phyloP scores from a whole-genome alignment of 2,888 invertebrate genomes.

The Lamellibrachia columna region DNA sequence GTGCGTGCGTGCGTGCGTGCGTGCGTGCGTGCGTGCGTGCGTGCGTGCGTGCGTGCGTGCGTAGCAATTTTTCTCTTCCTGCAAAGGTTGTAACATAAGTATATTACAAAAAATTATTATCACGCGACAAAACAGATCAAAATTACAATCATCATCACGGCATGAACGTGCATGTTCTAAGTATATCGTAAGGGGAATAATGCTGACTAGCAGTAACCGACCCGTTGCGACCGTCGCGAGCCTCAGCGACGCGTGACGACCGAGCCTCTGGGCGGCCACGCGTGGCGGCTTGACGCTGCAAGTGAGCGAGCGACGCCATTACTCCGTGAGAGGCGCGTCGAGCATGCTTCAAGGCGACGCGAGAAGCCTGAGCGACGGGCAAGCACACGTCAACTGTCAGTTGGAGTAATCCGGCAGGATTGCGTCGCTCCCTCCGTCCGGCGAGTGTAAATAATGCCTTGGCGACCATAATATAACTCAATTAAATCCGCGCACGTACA shows the following conservation, averaged over 20 bases:
- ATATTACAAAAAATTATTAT: too few species aligned
- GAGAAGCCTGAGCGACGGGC: not conserved
- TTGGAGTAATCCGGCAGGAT: not conserved
- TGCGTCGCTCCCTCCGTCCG: not conserved
- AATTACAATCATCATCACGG: too few species aligned
- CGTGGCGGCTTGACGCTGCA: not conserved
- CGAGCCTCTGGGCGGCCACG: not conserved
- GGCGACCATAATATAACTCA: slow-evolving; percentile 10
- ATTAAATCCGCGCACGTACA: not conserved
- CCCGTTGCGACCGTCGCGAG: not conserved
- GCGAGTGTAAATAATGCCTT: slow-evolving; percentile 16
- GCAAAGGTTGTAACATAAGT: too few species aligned
- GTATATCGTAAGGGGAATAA: not conserved
- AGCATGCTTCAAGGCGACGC: slow-evolving; percentile 9
- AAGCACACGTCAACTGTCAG: not conserved
- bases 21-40: too few species aligned
- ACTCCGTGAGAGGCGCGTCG: not conserved
- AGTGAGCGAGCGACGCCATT: not conserved
- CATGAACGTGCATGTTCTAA: not conserved
- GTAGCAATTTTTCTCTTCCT: too few species aligned
- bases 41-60: too few species aligned
- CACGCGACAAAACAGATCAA: too few species aligned
- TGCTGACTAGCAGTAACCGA: not conserved
- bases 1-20: too few species aligned
- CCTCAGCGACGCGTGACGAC: not conserved